Conservation (phyloP, 1,140 invertebrate genomes). For the Bombus confusus region DNA sequence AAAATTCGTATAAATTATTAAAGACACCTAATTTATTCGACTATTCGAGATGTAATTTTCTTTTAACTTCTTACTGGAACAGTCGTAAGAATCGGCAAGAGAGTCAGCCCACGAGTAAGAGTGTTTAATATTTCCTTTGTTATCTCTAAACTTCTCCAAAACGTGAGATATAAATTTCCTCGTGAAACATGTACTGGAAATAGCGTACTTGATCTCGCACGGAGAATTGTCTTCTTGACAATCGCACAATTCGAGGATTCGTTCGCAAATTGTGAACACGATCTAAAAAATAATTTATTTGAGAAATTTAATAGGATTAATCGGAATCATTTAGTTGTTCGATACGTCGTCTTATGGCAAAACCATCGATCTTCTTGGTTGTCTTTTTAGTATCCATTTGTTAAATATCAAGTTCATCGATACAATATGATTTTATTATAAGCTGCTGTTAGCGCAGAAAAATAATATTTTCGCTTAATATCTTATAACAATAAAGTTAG, state of each 20-base stretch:
- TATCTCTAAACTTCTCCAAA: constrained; percentile 70
- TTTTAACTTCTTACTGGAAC: constrained; percentile 62
- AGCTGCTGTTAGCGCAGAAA: too few species aligned
- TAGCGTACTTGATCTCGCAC: constrained; percentile 75
- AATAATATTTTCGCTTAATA: too few species aligned
- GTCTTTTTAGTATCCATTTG: too few species aligned
- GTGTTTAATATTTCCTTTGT: constrained; percentile 70
- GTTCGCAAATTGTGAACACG: constrained; percentile 89
- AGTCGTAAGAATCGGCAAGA: constrained; percentile 73
- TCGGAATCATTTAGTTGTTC: not conserved
- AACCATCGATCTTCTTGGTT: not conserved
- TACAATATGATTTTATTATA: too few species aligned
- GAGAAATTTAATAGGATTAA: not conserved
- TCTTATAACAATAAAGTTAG: too few species aligned
- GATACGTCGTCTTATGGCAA: not conserved
- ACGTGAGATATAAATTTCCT: constrained; percentile 78
- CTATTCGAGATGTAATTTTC: not conserved
- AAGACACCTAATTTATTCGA: not conserved
- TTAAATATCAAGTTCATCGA: too few species aligned
- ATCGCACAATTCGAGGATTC: constrained; percentile 88
- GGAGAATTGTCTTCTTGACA: constrained; percentile 83
- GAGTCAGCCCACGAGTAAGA: constrained; percentile 79
- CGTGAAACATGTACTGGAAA: constrained; percentile 79
- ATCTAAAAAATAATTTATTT: constrained; percentile 82
- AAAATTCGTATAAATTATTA: not conserved